Evolutionary conservation across 2,797 vertebrate species (phyloP), one percentile per base, ranked within the genome.

Genomic region (Bradypus variegatus): DNA sequence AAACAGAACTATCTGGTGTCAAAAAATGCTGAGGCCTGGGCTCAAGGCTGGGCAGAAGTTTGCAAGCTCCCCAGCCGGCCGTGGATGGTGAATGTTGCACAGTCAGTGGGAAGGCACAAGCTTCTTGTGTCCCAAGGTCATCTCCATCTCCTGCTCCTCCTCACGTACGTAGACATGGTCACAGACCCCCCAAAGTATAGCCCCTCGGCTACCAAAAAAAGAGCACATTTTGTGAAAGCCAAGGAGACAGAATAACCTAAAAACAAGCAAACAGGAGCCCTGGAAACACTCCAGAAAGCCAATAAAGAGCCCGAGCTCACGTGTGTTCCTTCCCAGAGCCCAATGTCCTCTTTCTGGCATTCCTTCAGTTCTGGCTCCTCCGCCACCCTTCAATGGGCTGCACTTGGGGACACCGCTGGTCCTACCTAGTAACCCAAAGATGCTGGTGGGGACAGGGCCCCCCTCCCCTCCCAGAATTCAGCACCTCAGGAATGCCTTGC

Each of bases 91-190:
- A 58, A 19, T 1, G 2, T 21, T 16, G 53, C 5, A 21, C 0
- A 0, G 4, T 58, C 58, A 8, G 76, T 1, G 23, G 8, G 12
- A 58, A 21, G 6, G n/a, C 50, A 36, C 0, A 11, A 13, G 3
- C 50, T 45, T 18, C 48, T 6, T 1, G 0, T 14, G 2, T 33
- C 36, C 45, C 72, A 1, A 27, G n/a, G 21, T 31, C 19, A 0
- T 16, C 3, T 21, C 48, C 48, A 9, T 19, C 16, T 7, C 16
- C 27, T 60, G 15, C 19, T 38, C 41, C 36, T 69, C 25, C 48
- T 60, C 50, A 6, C 4, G 13, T 3, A 53, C 8, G 25, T 16
- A 36, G 31, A 48, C 41, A 2, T 10, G 16, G 70, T 45, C 21
- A 31, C 23, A 0, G 31, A 60, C 60, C 62, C 65, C 65, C 10